Conservation (phyloP, 2,888 invertebrate species). For the Agrotis clavis region DNA sequence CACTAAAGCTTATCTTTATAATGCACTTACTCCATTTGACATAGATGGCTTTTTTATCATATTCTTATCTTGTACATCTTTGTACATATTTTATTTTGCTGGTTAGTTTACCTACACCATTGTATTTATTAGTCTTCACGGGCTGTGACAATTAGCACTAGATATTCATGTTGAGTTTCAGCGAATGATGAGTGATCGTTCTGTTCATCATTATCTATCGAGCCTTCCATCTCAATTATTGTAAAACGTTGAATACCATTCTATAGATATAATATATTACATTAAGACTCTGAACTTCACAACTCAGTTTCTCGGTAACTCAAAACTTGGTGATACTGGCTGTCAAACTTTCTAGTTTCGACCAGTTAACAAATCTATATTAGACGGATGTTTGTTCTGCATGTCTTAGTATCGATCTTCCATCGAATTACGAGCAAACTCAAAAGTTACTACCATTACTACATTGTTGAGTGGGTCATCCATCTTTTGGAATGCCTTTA, state of each 20-base stretch:
- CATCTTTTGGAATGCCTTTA: constrained; percentile 10
- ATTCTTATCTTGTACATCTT: too few relatives aligned
- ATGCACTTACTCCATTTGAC: neutral
- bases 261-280: neutral
- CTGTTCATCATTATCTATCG: too few relatives aligned
- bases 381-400: neutral
- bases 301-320: neutral
- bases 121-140: neutral
- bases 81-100: too few relatives aligned
- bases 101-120: neutral
- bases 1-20: neutral
- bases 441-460: neutral
- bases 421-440: neutral
- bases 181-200: neutral
- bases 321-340: neutral
- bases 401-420: neutral
- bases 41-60: too few relatives aligned
- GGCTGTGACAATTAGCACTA: neutral
- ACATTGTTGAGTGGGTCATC: constrained; percentile 3
- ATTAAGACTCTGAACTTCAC: neutral
- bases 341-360: neutral
- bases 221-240: too few relatives aligned
- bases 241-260: too few relatives aligned
- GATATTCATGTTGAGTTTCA: neutral
- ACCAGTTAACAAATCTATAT: neutral